Evolutionary conservation across 1,140 invertebrate species (phyloP), one percentile per base, ranked within the genome.

Genomic region (Popillia japonica): DNA sequence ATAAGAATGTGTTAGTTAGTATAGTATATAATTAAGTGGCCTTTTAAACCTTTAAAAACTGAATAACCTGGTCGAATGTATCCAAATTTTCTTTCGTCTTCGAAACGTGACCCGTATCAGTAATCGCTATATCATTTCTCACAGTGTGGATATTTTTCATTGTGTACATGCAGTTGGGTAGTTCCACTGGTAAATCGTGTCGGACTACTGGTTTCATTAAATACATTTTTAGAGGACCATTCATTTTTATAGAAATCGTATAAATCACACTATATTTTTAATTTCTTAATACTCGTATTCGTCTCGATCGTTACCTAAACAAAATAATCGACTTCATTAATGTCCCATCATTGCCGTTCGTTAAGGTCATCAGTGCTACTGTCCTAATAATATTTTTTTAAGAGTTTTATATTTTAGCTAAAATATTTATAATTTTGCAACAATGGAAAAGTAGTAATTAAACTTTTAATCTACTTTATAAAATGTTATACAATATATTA

Each of bases 41-140:
- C 23, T 23, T 44, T 48, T 76, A 89, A 92, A 92, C 91, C 91
- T 92, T 90, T 85, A 92, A 88, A 90, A 92, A 90, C 86, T 89
- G 90, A 86, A 90, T 91, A 92, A 93, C 91, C 91, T 93, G 90
- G 85, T 91, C 87, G 87, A 87, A 87, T 83, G 92, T 90, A 88
- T 90, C 88, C 80, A 90, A 86, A 86, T 88, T 88, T 83, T 87
- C 83, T 41, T 87, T 84, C 77, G 86, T 82, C 75, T 73, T 80
- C 82, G 87, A 83, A 85, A 85, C 82, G 84, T 86, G 83, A 85
- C 86, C 84, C 61, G 72, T 77, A 48, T 59, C 72, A 23, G 78
- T 79, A 77, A 81, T 80, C 48, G 78, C 81, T 75, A 79, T 79
- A 79, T 79, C 80, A 80, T 86, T 82, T 78, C 84, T 83, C 78